Evolutionary conservation across 2,113 vertebrate species (phyloP).

Genomic region (Callopanchax toddi): DNA sequence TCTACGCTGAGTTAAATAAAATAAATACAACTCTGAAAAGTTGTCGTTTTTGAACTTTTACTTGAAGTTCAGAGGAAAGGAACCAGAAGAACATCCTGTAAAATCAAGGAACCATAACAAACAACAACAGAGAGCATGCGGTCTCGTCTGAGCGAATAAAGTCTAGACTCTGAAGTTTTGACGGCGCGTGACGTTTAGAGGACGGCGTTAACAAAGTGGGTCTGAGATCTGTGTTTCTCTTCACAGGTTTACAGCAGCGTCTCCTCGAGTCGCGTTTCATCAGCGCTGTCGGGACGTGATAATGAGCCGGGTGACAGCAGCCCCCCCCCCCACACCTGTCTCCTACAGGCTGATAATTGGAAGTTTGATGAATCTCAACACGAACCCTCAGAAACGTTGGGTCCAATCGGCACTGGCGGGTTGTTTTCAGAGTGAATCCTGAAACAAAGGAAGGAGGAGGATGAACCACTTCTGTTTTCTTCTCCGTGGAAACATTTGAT

Average conservation of each 20-base stretch:
- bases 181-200: neutral
- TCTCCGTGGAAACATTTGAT: too few relatives aligned
- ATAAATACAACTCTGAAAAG: too few relatives aligned
- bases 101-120: neutral
- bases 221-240: constrained; percentile 9
- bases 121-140: neutral
- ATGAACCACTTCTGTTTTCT: neutral
- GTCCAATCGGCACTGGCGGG: constrained; percentile 7
- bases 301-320: constrained; percentile 85
- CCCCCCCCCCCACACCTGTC: constrained; percentile 78
- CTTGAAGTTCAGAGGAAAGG: neutral
- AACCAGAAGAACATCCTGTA: neutral
- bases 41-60: neutral
- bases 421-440: neutral
- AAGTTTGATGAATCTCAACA: constrained; percentile 79
- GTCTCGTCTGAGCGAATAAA: neutral
- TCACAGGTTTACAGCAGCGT: constrained; percentile 40
- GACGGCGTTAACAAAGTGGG: constrained; percentile 10
- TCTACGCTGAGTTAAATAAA: too few relatives aligned
- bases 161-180: neutral
- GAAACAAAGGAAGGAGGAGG: neutral
- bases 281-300: constrained; percentile 80
- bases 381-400: constrained; percentile 25
- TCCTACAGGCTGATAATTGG: constrained; percentile 67
- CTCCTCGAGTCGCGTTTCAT: constrained; percentile 48